Evolutionary conservation across 1,140 invertebrate genomes (phyloP).

Genomic region (Drosophila pectinifera): DNA sequence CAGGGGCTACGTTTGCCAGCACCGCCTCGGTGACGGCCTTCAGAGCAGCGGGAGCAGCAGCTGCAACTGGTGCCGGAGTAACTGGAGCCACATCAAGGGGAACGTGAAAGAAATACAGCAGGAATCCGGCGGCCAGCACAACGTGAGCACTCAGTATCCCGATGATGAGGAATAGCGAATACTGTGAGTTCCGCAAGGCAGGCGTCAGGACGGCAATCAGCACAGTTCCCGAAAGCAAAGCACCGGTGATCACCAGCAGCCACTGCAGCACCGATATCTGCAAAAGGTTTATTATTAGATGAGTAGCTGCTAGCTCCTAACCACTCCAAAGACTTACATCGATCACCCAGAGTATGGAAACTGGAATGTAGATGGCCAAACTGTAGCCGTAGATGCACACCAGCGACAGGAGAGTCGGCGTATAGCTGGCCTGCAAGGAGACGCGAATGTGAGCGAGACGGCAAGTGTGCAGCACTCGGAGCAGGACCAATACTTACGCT

Average conservation of each 20-base stretch:
- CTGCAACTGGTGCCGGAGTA: not conserved
- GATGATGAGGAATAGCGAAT: conserved; percentile 89
- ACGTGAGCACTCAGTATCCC: conserved; percentile 91
- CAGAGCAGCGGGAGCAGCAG: conserved; percentile 15
- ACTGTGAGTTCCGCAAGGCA: conserved; percentile 89
- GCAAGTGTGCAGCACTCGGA: not conserved
- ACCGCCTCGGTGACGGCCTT: conserved; percentile 29
- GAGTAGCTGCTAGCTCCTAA: no score
- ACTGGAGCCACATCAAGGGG: conserved; percentile 15
- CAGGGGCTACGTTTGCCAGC: conserved; percentile 1
- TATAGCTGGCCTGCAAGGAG: conserved; percentile 86
- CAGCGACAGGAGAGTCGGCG: conserved; percentile 91
- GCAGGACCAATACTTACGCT: conserved; percentile 57
- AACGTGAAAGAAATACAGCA: conserved; percentile 90
- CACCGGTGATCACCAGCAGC: conserved; percentile 92
- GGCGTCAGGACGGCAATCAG: conserved; percentile 93
- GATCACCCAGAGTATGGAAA: conserved; percentile 97
- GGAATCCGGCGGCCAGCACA: conserved; percentile 93
- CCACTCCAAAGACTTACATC: no score
- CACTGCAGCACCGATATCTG: conserved; percentile 94
- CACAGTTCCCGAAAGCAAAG: conserved; percentile 93
- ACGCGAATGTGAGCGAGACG: conserved; percentile 34
- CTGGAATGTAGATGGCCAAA: conserved; percentile 96
- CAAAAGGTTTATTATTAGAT: not conserved
- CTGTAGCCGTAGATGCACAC: conserved; percentile 98